Evolutionary conservation across 2,797 vertebrate species (phyloP).

Genomic region (Otolemur crassicaudatus): DNA sequence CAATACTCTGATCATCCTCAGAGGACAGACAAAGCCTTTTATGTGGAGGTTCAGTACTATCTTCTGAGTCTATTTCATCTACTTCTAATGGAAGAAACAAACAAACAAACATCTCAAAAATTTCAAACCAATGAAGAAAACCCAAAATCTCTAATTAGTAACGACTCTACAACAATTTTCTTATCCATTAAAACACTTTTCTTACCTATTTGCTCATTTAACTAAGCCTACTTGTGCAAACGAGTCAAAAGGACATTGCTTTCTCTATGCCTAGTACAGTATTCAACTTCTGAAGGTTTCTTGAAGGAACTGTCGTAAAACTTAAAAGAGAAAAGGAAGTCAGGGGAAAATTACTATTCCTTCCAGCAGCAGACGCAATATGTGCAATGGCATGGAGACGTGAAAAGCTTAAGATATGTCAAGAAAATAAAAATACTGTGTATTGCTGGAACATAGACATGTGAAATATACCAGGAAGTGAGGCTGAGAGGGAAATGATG

Average conservation of each 20-base stretch:
- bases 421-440: conserved; percentile 19
- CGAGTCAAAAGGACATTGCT: not conserved
- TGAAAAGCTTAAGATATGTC: not conserved
- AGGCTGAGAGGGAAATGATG: not conserved
- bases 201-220: conserved; percentile 21
- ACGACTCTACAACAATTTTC: not conserved
- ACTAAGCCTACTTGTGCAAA: not conserved
- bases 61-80: conserved; percentile 91
- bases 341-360: not conserved
- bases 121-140: conserved; percentile 37
- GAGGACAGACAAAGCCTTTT: conserved; percentile 94
- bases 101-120: conserved; percentile 50
- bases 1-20: conserved; percentile 92
- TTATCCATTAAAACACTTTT: conserved; percentile 3
- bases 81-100: conserved; percentile 84
- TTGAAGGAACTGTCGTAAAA: not conserved
- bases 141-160: conserved; percentile 25
- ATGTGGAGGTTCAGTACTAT: conserved; percentile 92
- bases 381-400: not conserved
- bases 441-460: not conserved
- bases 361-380: not conserved
- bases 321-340: not conserved
- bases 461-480: not conserved
- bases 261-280: not conserved
- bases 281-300: not conserved